Conservation (phyloP, 2,113 vertebrate genomes). For the Lophius piscatorius region DNA sequence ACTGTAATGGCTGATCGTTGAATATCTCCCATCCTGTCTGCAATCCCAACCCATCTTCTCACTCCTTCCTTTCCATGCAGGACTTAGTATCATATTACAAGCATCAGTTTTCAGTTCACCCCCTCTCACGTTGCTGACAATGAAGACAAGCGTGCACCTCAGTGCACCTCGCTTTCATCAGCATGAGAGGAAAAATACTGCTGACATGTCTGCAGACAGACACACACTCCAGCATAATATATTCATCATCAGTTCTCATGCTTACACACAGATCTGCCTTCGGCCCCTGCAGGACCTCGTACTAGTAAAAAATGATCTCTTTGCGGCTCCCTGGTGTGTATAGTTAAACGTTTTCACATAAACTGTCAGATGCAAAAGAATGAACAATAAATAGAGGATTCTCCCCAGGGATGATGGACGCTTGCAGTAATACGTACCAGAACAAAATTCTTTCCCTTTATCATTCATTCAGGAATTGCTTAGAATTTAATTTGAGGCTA, state of each 20-base stretch:
- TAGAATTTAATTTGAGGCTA: constrained; percentile 47
- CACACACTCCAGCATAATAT: not conserved
- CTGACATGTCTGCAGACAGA: not conserved
- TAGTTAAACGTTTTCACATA: constrained; percentile 6
- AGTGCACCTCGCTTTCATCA: not conserved
- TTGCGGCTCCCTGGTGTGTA: not conserved
- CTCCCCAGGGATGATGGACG: constrained; percentile 6
- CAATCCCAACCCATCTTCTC: not conserved
- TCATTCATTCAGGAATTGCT: constrained; percentile 8
- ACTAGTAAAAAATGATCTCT: constrained; percentile 10
- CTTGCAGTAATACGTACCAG: not conserved
- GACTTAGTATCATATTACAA: constrained; percentile 37
- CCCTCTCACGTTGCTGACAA: constrained; percentile 28
- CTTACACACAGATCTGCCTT: not conserved
- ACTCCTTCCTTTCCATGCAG: constrained; percentile 5
- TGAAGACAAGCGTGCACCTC: not conserved
- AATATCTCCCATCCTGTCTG: too few relatives aligned
- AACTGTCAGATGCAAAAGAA: constrained; percentile 5
- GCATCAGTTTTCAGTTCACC: constrained; percentile 6
- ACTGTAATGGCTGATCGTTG: too few relatives aligned
- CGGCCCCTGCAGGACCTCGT: not conserved
- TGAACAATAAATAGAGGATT: not conserved
- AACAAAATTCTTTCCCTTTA: constrained; percentile 13
- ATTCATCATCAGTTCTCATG: not conserved
- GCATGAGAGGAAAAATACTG: not conserved